Conservation (phyloP, 2,113 vertebrate genomes). For the Rhea pennata region DNA sequence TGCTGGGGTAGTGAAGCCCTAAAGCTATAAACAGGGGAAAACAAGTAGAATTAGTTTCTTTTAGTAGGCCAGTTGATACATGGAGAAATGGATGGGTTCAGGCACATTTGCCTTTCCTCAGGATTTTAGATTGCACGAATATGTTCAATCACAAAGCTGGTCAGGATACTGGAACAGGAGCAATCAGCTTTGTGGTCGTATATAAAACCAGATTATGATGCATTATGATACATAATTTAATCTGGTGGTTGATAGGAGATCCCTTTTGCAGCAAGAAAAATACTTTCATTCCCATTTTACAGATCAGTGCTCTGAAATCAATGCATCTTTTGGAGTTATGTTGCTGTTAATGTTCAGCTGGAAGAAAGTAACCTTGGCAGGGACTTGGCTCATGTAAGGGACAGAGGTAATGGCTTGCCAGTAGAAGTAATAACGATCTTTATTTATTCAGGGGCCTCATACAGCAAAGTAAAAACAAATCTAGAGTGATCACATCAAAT, state of each 20-base stretch:
- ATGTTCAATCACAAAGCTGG: rapidly evolving
- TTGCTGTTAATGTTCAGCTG: background rate
- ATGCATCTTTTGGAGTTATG: background rate
- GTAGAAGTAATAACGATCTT: background rate
- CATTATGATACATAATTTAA: background rate
- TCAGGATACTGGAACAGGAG: background rate
- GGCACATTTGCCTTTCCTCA: background rate
- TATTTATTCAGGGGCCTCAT: background rate
- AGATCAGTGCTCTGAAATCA: background rate
- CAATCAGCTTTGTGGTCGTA: background rate
- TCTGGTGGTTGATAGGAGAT: background rate
- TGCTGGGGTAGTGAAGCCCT: background rate
- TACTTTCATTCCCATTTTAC: background rate
- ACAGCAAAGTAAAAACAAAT: background rate
- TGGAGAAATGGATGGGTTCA: rapidly evolving
- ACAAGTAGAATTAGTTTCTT: rapidly evolving
- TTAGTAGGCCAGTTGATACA: rapidly evolving
- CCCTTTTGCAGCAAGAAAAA: background rate
- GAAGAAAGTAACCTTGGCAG: background rate
- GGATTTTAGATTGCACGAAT: background rate
- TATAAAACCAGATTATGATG: background rate
- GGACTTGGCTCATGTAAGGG: rapidly evolving
- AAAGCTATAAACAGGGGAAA: background rate
- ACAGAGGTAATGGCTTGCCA: background rate
- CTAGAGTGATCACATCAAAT: background rate